phyloP scores from a whole-genome alignment of 2,113 vertebrate species.

The Todiramphus saurophagus region DNA sequence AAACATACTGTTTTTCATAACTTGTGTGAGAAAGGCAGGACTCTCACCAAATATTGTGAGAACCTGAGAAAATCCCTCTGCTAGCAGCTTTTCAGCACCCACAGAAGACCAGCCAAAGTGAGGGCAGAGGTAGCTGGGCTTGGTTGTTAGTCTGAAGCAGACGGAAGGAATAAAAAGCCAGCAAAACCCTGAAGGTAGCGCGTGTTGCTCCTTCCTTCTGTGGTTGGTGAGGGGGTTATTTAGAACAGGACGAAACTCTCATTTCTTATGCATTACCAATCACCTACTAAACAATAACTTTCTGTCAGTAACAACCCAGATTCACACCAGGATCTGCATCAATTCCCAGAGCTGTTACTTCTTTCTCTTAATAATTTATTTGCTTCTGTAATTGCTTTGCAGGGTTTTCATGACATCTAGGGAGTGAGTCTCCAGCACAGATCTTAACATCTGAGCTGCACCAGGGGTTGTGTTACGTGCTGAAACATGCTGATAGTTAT shows the following conservation, averaged over 20 bases:
- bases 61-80: too few species aligned
- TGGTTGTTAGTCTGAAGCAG: background rate
- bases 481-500: background rate
- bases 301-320: background rate
- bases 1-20: too few species aligned
- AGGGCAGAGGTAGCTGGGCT: background rate
- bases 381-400: constrained; percentile 36
- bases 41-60: too few species aligned
- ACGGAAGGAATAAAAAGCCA: background rate
- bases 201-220: background rate
- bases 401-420: background rate
- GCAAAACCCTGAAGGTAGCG: background rate
- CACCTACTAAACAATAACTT: constrained; percentile 6
- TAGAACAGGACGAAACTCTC: background rate
- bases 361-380: constrained; percentile 49
- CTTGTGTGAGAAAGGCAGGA: too few species aligned
- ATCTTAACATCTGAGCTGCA: background rate
- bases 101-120: background rate
- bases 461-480: background rate
- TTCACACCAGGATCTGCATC: background rate
- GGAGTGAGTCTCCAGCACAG: background rate
- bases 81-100: too few species aligned
- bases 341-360: constrained; percentile 27
- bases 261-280: background rate
- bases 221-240: background rate